Evolutionary conservation across 2,888 invertebrate genomes (phyloP).

Genomic region (Philereme vetulata): DNA sequence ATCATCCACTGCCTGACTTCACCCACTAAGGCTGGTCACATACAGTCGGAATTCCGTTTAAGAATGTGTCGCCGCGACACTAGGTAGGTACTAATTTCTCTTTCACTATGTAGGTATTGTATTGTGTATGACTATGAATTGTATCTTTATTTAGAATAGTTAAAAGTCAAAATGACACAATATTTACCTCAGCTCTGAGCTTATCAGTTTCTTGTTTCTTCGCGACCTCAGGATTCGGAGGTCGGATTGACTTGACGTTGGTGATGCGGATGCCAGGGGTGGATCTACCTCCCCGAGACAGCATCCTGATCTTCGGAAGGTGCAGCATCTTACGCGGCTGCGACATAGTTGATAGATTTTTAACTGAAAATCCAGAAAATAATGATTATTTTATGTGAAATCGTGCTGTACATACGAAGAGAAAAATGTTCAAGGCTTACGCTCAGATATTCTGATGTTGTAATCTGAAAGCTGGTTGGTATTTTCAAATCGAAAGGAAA

Average conservation of each 20-base stretch:
- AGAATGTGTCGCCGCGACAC: too few species aligned
- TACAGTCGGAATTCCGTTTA: too few species aligned
- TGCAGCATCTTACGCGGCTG: constrained; percentile 64
- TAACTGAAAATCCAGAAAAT: constrained; percentile 51
- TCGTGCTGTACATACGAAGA: neutral
- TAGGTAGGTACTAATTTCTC: too few species aligned
- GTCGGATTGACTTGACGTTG: constrained; percentile 69
- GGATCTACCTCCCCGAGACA: constrained; percentile 55
- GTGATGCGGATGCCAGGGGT: constrained; percentile 65
- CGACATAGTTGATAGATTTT: constrained; percentile 51
- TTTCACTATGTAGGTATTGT: too few species aligned
- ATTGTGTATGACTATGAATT: too few species aligned
- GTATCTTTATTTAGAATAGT: too few species aligned
- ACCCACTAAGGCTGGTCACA: too few species aligned
- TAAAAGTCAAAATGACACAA: neutral
- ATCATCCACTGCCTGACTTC: too few species aligned
- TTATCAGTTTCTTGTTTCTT: constrained; percentile 69
- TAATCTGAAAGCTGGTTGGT: constrained; percentile 54
- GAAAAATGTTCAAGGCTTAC: constrained; percentile 50
- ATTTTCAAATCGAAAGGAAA: constrained; percentile 65
- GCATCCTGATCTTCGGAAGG: constrained; percentile 69
- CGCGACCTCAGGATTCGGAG: constrained; percentile 59
- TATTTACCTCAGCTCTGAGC: constrained; percentile 65
- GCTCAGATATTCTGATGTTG: constrained; percentile 63
- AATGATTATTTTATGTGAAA: neutral